Base-by-base conservation (phyloP, 1,140 invertebrate genomes). In the Bombus consobrinus region DNA sequence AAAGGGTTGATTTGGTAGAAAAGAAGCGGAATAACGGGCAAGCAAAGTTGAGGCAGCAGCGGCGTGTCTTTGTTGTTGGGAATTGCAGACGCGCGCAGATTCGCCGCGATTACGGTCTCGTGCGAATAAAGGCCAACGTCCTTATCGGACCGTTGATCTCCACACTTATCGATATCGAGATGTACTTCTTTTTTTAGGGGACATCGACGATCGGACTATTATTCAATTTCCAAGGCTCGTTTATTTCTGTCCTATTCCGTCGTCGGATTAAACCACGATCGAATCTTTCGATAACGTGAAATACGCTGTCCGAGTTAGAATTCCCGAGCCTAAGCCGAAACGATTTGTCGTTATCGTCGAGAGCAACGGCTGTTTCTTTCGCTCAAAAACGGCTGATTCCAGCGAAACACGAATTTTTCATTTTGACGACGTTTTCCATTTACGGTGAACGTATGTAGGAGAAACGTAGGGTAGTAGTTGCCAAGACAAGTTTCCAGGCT, bases 1-100 rank as follows among this genome's bases (percentile, higher is more conserved):
- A 43, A 53, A 68, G 75, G 62, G 59, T 83, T 34, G 62, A 68
- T 81, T 73, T 18, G 43, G 43, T 6, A 18, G n/a, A 34, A 25
- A 28, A 41, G 37, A 43, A 32, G 66, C 25, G 3, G 68, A 71
- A 37, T 57, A 71, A 71, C 68, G 32, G 66, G 34, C 78, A 39
- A 37, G 32, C 18, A n/a, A 37, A 57, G 39, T 57, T 1, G 62
- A 62, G 62, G 62, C 62, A 47, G 25, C 80, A 28, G n/a, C 69
- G 69, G n/a, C 69, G 69, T 57, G 71, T 59, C 59, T 83, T 59
- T 34, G 34, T 10, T 41, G 22, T 13, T 6, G n/a, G 64, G 22
- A 79, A 84, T 71, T 62, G 82, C 66, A 62, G 64, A 84, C 75
- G 76, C 75, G 82, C 68, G 83, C 83, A 73, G 77, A 85, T 81